Conservation (phyloP, 2,113 vertebrate genomes). For the Typhlomys cinereus region DNA sequence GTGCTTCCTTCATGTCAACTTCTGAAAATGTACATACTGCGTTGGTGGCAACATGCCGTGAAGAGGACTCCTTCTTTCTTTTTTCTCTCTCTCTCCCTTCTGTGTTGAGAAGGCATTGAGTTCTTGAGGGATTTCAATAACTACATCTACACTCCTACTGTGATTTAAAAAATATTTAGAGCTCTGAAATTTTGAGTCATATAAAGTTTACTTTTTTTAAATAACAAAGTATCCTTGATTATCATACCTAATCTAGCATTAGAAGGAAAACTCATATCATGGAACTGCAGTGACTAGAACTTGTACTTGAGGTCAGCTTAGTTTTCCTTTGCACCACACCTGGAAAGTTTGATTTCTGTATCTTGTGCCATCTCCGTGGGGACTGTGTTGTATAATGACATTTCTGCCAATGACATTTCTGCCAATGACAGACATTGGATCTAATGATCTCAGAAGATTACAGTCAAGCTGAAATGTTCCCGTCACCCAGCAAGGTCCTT, state of each 20-base stretch:
- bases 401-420: not conserved
- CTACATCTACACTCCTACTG: not conserved
- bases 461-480: not conserved
- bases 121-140: not conserved
- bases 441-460: not conserved
- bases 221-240: slow-evolving; percentile 5
- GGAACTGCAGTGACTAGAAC: not conserved
- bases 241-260: not conserved
- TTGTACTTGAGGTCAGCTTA: not conserved
- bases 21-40: not conserved
- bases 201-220: not conserved
- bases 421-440: not conserved
- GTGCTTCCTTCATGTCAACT: not conserved
- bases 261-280: not conserved
- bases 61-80: not conserved
- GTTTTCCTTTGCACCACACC: not conserved
- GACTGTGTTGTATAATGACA: not conserved
- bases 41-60: not conserved
- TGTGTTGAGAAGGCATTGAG: slow-evolving; percentile 1
- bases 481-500: not conserved
- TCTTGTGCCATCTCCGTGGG: not conserved
- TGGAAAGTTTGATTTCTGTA: slow-evolving; percentile 21
- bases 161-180: slow-evolving; percentile 9
- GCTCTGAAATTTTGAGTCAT: not conserved
- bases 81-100: not conserved